Percentiles rank a stretch among this genome's conserved stretches.
Conservation (phyloP, 2,113 vertebrate genomes). For the Colistium nudipinnis region DNA sequence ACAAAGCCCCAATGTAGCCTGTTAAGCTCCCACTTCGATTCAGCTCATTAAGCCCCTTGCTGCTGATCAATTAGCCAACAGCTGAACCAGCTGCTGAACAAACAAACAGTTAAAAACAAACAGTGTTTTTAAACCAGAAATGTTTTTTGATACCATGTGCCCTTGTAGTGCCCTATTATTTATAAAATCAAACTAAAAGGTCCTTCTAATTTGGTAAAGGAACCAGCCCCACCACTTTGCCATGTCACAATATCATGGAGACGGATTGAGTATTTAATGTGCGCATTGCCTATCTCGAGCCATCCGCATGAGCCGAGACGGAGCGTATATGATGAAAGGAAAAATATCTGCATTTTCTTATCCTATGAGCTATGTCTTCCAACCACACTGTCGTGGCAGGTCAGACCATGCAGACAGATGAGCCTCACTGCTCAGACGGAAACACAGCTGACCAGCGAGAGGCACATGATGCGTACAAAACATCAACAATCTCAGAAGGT, state of each 20-base stretch:
- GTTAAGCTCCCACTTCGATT: constrained; percentile 58
- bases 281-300: background rate
- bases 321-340: background rate
- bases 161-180: background rate
- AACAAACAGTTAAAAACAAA: constrained; percentile 36
- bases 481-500: background rate
- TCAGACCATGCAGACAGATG: background rate
- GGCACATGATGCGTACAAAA: background rate
- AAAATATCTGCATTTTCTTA: background rate
- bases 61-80: constrained; percentile 69
- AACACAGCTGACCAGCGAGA: background rate
- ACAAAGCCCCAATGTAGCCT: constrained; percentile 51
- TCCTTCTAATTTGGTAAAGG: too few species aligned
- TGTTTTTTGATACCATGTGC: background rate
- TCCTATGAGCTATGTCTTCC: background rate
- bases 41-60: constrained; percentile 38
- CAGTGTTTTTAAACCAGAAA: constrained; percentile 26
- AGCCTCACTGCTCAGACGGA: constrained; percentile 8
- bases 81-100: constrained; percentile 67
- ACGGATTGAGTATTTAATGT: background rate
- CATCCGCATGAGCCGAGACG: background rate
- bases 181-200: too few species aligned
- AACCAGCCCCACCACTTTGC: background rate
- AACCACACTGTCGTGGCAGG: background rate
- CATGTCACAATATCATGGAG: background rate